Conservation (phyloP, 2,888 invertebrate species). For the Pseudococcus longispinus region DNA sequence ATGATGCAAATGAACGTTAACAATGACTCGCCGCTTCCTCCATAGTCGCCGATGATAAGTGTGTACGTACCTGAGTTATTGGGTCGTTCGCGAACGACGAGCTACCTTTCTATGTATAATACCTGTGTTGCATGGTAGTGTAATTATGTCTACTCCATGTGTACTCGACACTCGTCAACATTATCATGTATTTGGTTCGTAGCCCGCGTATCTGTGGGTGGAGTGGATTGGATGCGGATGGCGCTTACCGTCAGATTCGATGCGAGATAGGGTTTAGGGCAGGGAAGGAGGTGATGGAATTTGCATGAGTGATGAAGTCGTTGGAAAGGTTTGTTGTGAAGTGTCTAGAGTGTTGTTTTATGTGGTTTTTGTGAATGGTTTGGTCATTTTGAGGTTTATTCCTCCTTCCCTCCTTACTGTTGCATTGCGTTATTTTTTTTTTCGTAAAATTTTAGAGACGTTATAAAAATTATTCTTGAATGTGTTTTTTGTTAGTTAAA, state of each 20-base stretch:
- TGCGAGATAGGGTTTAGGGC: neutral
- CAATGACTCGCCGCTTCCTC: conserved; percentile 38
- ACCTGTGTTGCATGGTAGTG: neutral
- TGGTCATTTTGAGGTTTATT: too few relatives aligned
- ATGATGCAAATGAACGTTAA: conserved; percentile 44
- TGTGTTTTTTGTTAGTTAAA: too few relatives aligned
- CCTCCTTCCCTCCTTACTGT: too few relatives aligned
- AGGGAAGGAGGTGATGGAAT: neutral
- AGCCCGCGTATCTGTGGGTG: neutral
- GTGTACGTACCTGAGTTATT: neutral
- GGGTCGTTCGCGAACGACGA: conserved; percentile 42
- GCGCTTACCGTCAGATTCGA: neutral
- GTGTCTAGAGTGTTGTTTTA: neutral
- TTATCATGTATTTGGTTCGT: conserved; percentile 29
- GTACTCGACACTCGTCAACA: neutral
- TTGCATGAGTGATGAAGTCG: neutral
- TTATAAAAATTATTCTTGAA: too few relatives aligned
- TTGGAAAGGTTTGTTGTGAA: neutral
- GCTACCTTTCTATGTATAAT: neutral
- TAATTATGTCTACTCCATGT: neutral
- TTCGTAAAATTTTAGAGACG: too few relatives aligned
- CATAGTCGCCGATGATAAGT: conserved; percentile 19
- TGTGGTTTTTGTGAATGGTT: neutral
- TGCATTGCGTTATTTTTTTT: too few relatives aligned
- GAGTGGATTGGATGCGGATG: neutral